Percentiles rank a stretch among this genome's conserved stretches.
phyloP scores from a whole-genome alignment of 2,797 vertebrate species.

The Rhabdomys pumilio region DNA sequence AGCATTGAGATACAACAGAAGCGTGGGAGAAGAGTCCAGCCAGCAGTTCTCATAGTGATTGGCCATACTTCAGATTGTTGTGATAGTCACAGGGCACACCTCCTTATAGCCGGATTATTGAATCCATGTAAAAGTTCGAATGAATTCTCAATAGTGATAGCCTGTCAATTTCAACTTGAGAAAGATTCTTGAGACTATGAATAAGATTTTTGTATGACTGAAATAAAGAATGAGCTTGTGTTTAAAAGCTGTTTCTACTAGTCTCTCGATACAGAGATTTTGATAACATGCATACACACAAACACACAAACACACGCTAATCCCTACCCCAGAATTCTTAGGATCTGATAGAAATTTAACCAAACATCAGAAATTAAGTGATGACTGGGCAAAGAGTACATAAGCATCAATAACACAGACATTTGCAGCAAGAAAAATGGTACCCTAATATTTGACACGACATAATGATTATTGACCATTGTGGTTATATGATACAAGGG shows the following conservation, averaged over 20 bases:
- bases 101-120: background rate
- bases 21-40: background rate
- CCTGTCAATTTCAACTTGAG: slow-evolving; percentile 1
- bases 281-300: background rate
- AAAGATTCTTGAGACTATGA: slow-evolving; percentile 19
- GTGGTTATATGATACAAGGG: background rate
- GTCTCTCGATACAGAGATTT: background rate
- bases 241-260: slow-evolving; percentile 20
- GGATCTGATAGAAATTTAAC: background rate
- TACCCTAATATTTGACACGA: background rate
- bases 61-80: background rate
- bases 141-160: background rate
- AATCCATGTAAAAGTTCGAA: background rate
- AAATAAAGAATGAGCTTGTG: background rate
- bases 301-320: background rate
- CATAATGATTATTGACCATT: background rate
- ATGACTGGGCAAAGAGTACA: background rate
- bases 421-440: background rate
- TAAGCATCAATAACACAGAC: background rate
- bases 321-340: background rate
- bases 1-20: background rate
- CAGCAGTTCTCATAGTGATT: background rate
- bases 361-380: background rate
- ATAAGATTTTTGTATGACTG: slow-evolving; percentile 37
- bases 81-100: background rate